Evolutionary conservation across 2,113 vertebrate species (phyloP), one percentile per base, ranked within the genome.

Genomic region (Tychaedon coryphoeus): DNA sequence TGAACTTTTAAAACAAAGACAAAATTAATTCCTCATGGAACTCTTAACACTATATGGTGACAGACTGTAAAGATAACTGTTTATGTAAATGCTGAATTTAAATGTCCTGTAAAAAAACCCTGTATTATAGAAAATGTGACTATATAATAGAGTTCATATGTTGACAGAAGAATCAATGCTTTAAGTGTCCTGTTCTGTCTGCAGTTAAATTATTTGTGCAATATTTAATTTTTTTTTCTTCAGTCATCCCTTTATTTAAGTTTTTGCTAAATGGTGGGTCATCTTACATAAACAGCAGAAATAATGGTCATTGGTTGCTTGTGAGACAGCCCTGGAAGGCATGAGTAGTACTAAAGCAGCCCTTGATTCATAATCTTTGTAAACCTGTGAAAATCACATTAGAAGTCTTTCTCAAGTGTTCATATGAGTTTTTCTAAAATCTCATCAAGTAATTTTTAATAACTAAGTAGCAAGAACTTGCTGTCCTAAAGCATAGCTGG

Each of bases 1-100:
- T 84, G 99, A 99, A 97, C 98, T 99, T 91, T 95, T 99, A 84
- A 97, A 98, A 95, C 98, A 98, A 79, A 98, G 98, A 38, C 98
- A 98, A 26, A 97, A 96, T 71, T 98, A 97, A 97, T 71, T 94
- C 78, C 82, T 95, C 29, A 28, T 89, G 82, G 81, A 94, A 80
- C 72, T 81, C 71, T 50, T 73, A 90, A 74, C 42, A 2, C 85
- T 80, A 64, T 31, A 33, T 40, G 64, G 90, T 72, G 93, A 79
- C 75, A 93, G 96, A 96, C 36, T 98, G 94, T 97, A 97, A 96
- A 96, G 73, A 93, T 78, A 91, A 87, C 84, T 76, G 93, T 86
- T 88, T 93, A 92, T 96, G 91, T 97, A 97, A 96, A 95, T 96
- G 77, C 70, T 95, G 92, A 96, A 95, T 95, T 94, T 80, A 96